phyloP scores from a whole-genome alignment of 2,888 invertebrate species.

The Odontocerum albicorne region DNA sequence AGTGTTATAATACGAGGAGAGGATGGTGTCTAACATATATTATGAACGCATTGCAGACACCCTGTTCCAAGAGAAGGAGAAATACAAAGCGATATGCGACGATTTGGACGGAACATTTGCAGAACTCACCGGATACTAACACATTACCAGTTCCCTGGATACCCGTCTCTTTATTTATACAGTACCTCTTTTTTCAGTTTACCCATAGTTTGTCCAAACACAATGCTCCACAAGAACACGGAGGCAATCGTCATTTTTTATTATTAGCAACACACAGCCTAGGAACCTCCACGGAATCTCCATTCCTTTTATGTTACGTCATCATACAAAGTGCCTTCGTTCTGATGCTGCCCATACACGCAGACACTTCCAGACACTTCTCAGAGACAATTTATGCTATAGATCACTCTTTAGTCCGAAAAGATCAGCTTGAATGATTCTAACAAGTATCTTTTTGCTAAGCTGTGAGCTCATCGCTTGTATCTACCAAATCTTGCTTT shows the following conservation, averaged over 20 bases:
- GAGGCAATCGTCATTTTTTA: not conserved
- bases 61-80: constrained; percentile 85
- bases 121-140: constrained; percentile 95
- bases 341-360: constrained; percentile 1
- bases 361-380: too few species aligned
- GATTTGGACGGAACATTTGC: constrained; percentile 96
- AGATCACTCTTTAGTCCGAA: too few species aligned
- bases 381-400: too few species aligned
- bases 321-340: constrained; percentile 10
- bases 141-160: constrained; percentile 21
- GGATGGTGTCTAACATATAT: too few species aligned
- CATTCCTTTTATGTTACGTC: not conserved
- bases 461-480: too few species aligned
- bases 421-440: too few species aligned
- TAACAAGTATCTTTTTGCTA: too few species aligned
- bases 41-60: constrained; percentile 73
- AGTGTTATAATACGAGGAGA: too few species aligned
- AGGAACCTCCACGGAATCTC: constrained; percentile 6
- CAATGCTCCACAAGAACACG: constrained; percentile 13
- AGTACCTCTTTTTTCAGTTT: constrained; percentile 26
- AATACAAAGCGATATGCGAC: constrained; percentile 97
- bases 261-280: not conserved
- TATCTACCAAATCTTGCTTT: too few species aligned
- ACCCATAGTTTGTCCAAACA: constrained; percentile 14
- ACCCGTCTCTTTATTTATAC: constrained; percentile 25